phyloP scores from a whole-genome alignment of 2,888 invertebrate species.

The Ypsolopha sequella region DNA sequence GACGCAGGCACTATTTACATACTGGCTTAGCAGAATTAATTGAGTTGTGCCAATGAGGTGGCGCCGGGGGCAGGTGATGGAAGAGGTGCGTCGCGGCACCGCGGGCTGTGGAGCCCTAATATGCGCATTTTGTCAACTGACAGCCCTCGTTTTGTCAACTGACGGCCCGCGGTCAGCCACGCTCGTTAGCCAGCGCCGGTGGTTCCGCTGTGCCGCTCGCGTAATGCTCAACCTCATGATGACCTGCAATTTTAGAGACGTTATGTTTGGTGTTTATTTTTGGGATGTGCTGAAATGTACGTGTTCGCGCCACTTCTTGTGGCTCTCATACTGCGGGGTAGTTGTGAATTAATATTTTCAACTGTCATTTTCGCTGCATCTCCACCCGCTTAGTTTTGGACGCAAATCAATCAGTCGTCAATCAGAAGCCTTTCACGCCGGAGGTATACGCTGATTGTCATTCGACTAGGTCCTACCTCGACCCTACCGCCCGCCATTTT shows the following conservation, averaged over 20 bases:
- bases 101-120: constrained; percentile 48
- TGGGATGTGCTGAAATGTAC: too few relatives aligned
- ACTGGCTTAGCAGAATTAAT: constrained; percentile 6
- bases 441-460: too few relatives aligned
- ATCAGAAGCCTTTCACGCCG: too few relatives aligned
- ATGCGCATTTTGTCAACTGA: constrained; percentile 61
- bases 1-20: neutral
- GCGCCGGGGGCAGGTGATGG: constrained; percentile 30
- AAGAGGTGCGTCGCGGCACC: constrained; percentile 24
- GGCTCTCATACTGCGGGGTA: too few relatives aligned
- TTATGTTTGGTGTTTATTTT: too few relatives aligned
- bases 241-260: neutral
- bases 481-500: too few relatives aligned
- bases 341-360: too few relatives aligned
- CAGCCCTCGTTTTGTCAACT: constrained; percentile 49
- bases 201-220: neutral
- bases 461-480: too few relatives aligned
- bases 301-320: too few relatives aligned
- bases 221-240: neutral
- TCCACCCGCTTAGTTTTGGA: too few relatives aligned
- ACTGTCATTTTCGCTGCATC: too few relatives aligned
- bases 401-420: too few relatives aligned
- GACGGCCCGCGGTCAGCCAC: constrained; percentile 13
- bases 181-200: neutral
- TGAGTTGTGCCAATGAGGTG: constrained; percentile 4